Evolutionary conservation across 2,797 vertebrate genomes (phyloP), one percentile per base, ranked within the genome.

Genomic region (Eulemur mongoz): DNA sequence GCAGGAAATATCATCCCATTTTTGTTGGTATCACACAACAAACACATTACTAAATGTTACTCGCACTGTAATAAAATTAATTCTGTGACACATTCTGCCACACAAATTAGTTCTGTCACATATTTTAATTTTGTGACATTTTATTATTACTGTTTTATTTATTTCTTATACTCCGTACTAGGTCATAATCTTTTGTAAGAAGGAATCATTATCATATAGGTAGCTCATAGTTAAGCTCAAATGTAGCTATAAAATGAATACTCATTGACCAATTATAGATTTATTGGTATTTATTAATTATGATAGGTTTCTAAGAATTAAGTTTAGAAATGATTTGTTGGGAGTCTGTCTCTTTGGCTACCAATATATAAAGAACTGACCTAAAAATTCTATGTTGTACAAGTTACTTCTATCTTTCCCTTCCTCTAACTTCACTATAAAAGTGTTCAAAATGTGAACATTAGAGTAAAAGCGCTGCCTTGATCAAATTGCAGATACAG

Each of bases 161-260:
- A 94, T 69, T 69, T 72, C 69, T 67, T 93, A 65, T 32, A 48
- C 5, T 4, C 10, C 14, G 54, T 17, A 52, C 9, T 52, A 91
- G 30, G 23, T 80, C 45, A 83, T 76, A 75, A 79, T 75, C 73
- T 80, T 93, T 72, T 83, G 2, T 79, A 83, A 95, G 61, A 91
- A 61, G 30, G 25, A 90, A 79, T 11, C 25, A 52, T 43, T n/a
- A 67, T 32, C 18, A 67, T 15, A 69, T 40, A 78, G 43, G 8
- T 86, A 73, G 2, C 1, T 63, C 67, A 75, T 40, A 2, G 75
- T 52, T 59, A 95, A 87, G 27, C 30, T 72, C 1, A 76, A 83
- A 87, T n/a, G 35, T 18, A 91, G 48, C 14, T 76, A 23, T 52
- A 63, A 63, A 94, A 67, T 75, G 7, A 20, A 73, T 5, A 78